Evolutionary conservation across 2,797 vertebrate genomes (phyloP), one percentile per base, ranked within the genome.

Genomic region (Cryptoprocta ferox): DNA sequence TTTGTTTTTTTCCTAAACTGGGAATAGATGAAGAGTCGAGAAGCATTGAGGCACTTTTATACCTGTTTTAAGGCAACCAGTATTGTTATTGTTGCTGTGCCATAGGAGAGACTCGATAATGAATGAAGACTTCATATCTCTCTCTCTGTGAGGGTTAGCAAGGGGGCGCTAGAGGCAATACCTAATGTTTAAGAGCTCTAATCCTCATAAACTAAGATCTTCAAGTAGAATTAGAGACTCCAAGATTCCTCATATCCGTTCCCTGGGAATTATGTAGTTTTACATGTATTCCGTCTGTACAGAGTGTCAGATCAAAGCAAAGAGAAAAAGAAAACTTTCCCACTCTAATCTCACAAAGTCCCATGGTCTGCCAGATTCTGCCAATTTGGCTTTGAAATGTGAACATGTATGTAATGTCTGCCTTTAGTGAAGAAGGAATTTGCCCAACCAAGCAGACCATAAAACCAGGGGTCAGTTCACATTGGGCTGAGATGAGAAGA

Each of bases 201-300:
- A 93, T 89, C 68, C 35, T 68, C 56, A 80, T 70, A 80, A 93
- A 12, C n/a, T 70, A 90, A 84, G 35, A 53, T 93, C 50, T n/a
- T 92, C 68, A 76, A 90, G 75, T 56, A 92, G 75, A 95, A 71
- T 66, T 61, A 94, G 28, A 96, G 32, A 61, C 48, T 45, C 16
- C 3, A 16, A 78, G 45, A 61, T 32, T 19, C 45, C 65, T 39
- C 35, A 21, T 42, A 14, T 45, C 37, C 6, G 1, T 42, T 63
- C 61, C 73, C 11, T 87, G 26, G n/a, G 71, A 88, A 87, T 65
- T 61, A 42, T 68, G 5, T 75, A 59, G 15, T 78, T 78, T 92
- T 79, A 65, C 26, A 66, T 35, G 56, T n/a, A 84, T 80, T 21
- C 26, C 2, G 3, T 61, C 19, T 76, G 1, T 37, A 71, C 10